Base-by-base conservation (phyloP, 2,113 vertebrate genomes). In the Cephalopterus ornatus region DNA sequence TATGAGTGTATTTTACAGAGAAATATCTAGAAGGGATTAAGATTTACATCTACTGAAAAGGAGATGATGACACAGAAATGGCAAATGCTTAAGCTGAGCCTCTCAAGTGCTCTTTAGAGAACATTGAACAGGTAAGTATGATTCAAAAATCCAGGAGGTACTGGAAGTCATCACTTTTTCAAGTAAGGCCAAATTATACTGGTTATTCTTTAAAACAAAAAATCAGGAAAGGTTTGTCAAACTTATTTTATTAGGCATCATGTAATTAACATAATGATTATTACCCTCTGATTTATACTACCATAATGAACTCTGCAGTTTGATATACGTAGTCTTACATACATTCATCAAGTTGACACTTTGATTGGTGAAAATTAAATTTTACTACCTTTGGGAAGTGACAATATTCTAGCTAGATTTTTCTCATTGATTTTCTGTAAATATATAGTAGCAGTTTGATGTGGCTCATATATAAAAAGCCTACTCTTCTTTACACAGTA, bases 391-490 rank as follows among this genome's bases (percentile, higher is more conserved):
- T 88, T 79, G 80, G 77, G 74, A 95, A 93, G 62, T 72, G 89
- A 87, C 77, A 81, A 65, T 49, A 70, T 71, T 75, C 74, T 72
- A 72, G 35, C 28, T 92, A 53, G 73, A 66, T 66, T 93, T 68
- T 94, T 87, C 46, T 42, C 49, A 89, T 53, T 68, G 85, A 85
- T 89, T 95, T 96, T 85, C 71, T 94, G 71, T 47, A 97, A 94
- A 89, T 53, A 89, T 21, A 89, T 28, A 83, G 75, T 79, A 92
- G 92, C 37, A 90, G 58, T 65, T 87, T 74, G 14, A 35, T 70
- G 66, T 46, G 73, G 28, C 47, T 73, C 27, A 32, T 88, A 74
- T 41, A 88, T 88, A 87, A 88, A 92, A 95, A 94, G 23, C 19
- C 62, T 82, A 46, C 9, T 33, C 58, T 78, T 81, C 76, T 94